Percentiles rank a stretch among this genome's conserved stretches.
These are phyloP conservation scores for Auanema sp. DNA, from an alignment of 2,888 invertebrate genomes.

Conservation along the genomic window DNA sequence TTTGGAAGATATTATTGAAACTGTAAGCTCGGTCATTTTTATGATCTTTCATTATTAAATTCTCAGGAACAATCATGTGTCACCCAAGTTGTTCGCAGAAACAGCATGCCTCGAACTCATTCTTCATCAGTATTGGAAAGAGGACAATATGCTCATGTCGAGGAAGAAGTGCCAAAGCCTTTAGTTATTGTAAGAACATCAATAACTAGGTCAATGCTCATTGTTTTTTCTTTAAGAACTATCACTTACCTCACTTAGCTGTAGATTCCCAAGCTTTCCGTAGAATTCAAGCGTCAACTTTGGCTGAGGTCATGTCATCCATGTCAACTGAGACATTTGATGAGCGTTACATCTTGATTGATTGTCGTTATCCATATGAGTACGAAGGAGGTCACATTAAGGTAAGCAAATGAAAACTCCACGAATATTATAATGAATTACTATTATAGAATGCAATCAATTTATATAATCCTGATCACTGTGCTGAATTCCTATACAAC, in stretches of 20 bases:
- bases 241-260: neutral
- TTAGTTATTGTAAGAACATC: constrained; percentile 10
- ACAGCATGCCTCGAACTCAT: constrained; percentile 6
- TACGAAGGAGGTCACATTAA: constrained; percentile 45
- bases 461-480: constrained; percentile 23
- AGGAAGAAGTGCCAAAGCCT: neutral
- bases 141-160: constrained; percentile 2
- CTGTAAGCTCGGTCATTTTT: neutral
- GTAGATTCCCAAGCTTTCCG: constrained; percentile 26
- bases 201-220: constrained; percentile 1
- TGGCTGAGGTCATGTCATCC: constrained; percentile 15
- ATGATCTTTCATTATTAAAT: too few species aligned
- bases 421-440: neutral
- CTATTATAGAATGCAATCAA: constrained; percentile 26
- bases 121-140: constrained; percentile 16
- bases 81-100: neutral
- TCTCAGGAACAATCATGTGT: too few species aligned
- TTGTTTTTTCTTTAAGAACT: neutral
- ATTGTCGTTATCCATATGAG: constrained; percentile 47
- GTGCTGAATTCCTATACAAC: constrained; percentile 21
- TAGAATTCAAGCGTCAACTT: constrained; percentile 23
- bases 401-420: constrained; percentile 16
- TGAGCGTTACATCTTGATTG: constrained; percentile 27
- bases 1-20: neutral
- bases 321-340: constrained; percentile 15